Evolutionary conservation across 1,140 invertebrate genomes (phyloP).

Genomic region (Stegodyphus dumicola): DNA sequence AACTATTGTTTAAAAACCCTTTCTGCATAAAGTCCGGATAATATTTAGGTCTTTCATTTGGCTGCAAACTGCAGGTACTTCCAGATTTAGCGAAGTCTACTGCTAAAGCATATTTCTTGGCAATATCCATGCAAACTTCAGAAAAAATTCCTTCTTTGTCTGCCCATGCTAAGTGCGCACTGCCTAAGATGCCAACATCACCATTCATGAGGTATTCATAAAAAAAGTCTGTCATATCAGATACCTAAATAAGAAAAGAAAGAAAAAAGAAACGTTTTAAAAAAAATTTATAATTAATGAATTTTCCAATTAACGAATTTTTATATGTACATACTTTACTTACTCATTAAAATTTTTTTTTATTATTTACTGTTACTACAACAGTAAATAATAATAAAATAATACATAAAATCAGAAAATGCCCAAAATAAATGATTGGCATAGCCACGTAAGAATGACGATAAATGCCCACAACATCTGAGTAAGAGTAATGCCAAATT

Average conservation of each 20-base stretch:
- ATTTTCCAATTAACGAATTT: no score
- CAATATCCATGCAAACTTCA: conserved; percentile 64
- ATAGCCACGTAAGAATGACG: no score
- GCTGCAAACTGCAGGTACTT: conserved; percentile 21
- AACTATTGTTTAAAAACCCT: conserved; percentile 62
- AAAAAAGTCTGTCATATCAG: conserved; percentile 65
- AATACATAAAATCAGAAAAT: no score
- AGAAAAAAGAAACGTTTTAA: neutral
- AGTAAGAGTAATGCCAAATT: no score
- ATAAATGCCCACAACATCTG: no score
- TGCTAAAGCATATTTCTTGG: conserved; percentile 63
- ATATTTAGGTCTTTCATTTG: conserved; percentile 63
- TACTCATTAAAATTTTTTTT: no score
- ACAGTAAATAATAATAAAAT: no score
- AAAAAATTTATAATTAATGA: no score
- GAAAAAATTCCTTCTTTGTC: conserved; percentile 64
- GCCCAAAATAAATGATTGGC: no score
- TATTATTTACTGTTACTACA: no score
- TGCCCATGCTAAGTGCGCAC: conserved; percentile 65
- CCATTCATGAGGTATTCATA: conserved; percentile 64
- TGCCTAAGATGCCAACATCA: conserved; percentile 64
- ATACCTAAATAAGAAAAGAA: conserved; percentile 50
- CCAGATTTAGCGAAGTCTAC: conserved; percentile 66
- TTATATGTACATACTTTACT: no score
- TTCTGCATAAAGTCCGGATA: conserved; percentile 66